Conservation (phyloP, 2,797 vertebrate species). For the Myotis planiceps region DNA sequence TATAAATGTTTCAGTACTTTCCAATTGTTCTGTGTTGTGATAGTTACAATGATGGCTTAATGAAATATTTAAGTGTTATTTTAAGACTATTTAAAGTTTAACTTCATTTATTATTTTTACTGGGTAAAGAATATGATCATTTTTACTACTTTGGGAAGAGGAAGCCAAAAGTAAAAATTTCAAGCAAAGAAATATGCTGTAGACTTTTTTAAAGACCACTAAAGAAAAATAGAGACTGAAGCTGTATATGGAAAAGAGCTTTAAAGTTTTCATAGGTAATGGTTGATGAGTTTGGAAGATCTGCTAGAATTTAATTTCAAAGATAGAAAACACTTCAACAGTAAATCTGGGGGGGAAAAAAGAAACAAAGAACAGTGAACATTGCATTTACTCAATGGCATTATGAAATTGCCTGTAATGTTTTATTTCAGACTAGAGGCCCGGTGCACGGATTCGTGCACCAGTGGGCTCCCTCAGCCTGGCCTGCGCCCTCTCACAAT, state of each 20-base stretch:
- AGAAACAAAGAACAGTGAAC: background rate
- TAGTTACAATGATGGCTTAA: background rate
- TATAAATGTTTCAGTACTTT: background rate
- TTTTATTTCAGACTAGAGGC: background rate
- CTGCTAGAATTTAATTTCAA: background rate
- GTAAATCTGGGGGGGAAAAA: background rate
- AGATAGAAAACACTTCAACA: background rate
- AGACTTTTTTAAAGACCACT: background rate
- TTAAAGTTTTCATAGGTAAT: background rate
- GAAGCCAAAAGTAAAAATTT: background rate
- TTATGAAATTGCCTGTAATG: background rate
- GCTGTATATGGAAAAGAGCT: background rate
- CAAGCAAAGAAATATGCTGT: background rate
- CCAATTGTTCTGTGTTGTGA: background rate
- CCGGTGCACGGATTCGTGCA: too few species aligned
- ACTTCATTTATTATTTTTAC: background rate
- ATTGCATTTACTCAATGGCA: background rate
- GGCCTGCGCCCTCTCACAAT: too few species aligned
- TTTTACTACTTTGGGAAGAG: background rate
- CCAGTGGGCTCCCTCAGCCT: too few species aligned
- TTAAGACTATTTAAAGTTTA: background rate
- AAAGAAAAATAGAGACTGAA: background rate
- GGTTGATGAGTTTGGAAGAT: background rate
- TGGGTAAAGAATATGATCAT: background rate
- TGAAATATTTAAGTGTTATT: background rate